Base-by-base conservation (phyloP, 2,113 vertebrate species). In the Chionomys nivalis region DNA sequence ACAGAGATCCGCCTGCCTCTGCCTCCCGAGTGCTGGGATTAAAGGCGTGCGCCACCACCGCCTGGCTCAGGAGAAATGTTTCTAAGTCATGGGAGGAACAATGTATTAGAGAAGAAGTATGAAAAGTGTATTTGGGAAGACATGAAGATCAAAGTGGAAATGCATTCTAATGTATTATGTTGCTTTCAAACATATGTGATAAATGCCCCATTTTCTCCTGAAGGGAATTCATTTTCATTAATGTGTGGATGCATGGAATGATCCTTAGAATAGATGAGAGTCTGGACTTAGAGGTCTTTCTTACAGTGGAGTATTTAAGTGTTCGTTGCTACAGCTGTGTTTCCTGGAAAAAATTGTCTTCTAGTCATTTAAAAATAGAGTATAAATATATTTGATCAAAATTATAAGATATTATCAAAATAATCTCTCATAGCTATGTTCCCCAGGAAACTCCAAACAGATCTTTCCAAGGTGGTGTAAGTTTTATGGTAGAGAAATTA, bases 91-190 rank as follows among this genome's bases (percentile, higher is more conserved):
- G 5, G 21, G 36, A 17, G 33, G 44, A 68, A 90, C 2, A 83
- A 7, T 83, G 88, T 93, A 33, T 70, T 52, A 81, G 23, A 73
- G 16, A 58, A 76, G 23, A 82, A 7, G n/a, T 52, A 58, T 26
- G 7, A 65, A 93, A 95, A 95, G 4, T 91, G 17, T 5, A 91
- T 70, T 8, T 26, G n/a, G 24, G 28, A 2, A 72, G 52, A 94
- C 89, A 31, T 26, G 13, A 58, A 52, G 5, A 79, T 86, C 39
- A 89, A 17, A 49, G 12, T 92, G 33, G 75, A 65, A 89, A 90
- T 81, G 75, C 93, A 97, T 76, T 81, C n/a, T 90, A 70, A 21
- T 68, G 3, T 8, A 85, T 61, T 93, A 49, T 55, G 55, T 72
- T 72, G 0, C 58, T 82, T n/a, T 89, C 55, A 61, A 42, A 92